phyloP scores from a whole-genome alignment of 2,888 invertebrate species.

The Gymnocheta viridis region DNA sequence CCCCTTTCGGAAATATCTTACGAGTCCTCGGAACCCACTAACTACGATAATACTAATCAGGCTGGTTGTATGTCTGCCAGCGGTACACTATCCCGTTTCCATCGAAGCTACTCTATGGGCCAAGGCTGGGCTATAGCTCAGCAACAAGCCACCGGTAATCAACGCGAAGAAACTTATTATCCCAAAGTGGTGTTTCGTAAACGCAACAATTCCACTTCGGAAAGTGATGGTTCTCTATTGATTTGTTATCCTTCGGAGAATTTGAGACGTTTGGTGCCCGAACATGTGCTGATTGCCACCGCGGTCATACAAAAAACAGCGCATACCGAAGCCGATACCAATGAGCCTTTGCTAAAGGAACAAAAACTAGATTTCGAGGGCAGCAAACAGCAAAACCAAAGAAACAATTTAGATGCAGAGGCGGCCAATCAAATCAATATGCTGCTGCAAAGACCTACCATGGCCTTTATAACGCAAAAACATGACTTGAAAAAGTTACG shows the following conservation, averaged over 20 bases:
- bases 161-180: conserved; percentile 72
- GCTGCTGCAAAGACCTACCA: conserved; percentile 86
- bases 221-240: conserved; percentile 83
- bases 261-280: conserved; percentile 89
- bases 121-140: conserved; percentile 82
- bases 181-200: conserved; percentile 84
- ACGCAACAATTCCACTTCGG: conserved; percentile 88
- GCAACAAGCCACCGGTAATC: conserved; percentile 72
- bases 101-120: conserved; percentile 94
- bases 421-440: conserved; percentile 75
- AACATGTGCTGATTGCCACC: conserved; percentile 82
- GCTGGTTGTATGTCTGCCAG: conserved; percentile 75
- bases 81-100: conserved; percentile 84
- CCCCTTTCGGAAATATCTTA: conserved; percentile 82
- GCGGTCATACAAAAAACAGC: conserved; percentile 76
- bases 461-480: conserved; percentile 92
- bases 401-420: conserved; percentile 71
- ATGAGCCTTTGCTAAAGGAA: conserved; percentile 2
- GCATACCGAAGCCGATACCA: conserved; percentile 74
- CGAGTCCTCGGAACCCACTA: conserved; percentile 81
- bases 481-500: conserved; percentile 93
- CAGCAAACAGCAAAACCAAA: conserved; percentile 65
- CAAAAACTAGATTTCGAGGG: conserved; percentile 52
- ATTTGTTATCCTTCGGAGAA: conserved; percentile 95
- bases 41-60: conserved; percentile 75